Evolutionary conservation across 1,140 invertebrate genomes (phyloP), one percentile per base, ranked within the genome.

Genomic region (Apis cerana): DNA sequence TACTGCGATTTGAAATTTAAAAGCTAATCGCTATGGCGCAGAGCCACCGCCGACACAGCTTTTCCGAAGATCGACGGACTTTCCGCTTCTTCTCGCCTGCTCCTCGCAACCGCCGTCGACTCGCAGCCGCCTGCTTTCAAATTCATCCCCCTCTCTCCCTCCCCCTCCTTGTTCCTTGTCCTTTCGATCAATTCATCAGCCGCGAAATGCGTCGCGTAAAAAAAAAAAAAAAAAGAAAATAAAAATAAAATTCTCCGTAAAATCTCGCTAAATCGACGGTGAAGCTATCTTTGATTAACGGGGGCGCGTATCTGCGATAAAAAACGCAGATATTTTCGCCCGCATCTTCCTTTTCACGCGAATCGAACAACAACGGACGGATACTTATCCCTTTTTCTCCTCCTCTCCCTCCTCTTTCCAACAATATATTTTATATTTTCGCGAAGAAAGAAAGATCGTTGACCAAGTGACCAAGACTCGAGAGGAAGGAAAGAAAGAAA

Each of bases 1-100:
- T 84, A 89, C 86, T 91, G 90, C 91, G 89, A 92, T 92, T 92
- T 92, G 90, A 92, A 92, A 92, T 92, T 93, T 92, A 91, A 92
- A 89, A 82, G 75, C 67, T 70, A 78, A 78, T 82, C 81, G 81
- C 23, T 50, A n/a, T 13, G 81, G 59, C 65, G 81, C 65, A 17
- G n/a, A 59, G 72, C 13, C 58, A 71, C 50, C 56, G 75, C 50
- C 12, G 43, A 11, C 12, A 7, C 54, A 58, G 58, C 21, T 68
- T 80, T 75, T 70, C 74, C 19, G 43, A 33, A 19, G 76, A 74
- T 83, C 82, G 69, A 33, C n/a, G 19, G 15, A 3, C 52, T 43
- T 43, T 43, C 33, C 33, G 3, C 33, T 43, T 7, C 33, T 43
- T 43, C 33, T 33, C 3, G 33, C 33, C 33, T 43, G 33, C 5